Evolutionary conservation across 2,113 vertebrate genomes (phyloP).

Genomic region (Hippocampus abdominalis): DNA sequence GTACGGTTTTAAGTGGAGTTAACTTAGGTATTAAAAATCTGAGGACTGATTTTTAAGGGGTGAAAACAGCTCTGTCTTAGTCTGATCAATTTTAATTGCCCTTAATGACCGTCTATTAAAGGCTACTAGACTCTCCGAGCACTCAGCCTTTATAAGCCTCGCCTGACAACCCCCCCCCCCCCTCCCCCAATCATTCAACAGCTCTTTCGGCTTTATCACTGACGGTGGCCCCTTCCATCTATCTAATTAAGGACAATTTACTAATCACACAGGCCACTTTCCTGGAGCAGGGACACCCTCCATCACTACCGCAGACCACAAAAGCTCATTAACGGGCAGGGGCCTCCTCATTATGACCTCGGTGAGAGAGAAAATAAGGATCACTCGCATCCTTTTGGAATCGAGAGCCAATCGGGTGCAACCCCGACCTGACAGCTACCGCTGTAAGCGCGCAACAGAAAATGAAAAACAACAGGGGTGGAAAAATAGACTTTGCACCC

Average conservation of each 20-base stretch:
- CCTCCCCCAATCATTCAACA: conserved; percentile 51
- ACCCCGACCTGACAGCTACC: conserved; percentile 25
- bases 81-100: conserved; percentile 57
- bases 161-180: conserved; percentile 32
- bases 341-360: conserved; percentile 25
- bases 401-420: conserved; percentile 36
- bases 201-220: conserved; percentile 75
- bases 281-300: conserved; percentile 60
- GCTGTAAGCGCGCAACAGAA: conserved; percentile 3
- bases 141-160: conserved; percentile 44
- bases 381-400: conserved; percentile 53
- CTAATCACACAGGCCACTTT: conserved; percentile 70
- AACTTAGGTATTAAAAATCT: neutral
- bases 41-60: neutral
- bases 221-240: conserved; percentile 76
- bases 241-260: conserved; percentile 82
- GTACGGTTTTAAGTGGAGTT: neutral
- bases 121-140: conserved; percentile 40
- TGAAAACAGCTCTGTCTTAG: conserved; percentile 36
- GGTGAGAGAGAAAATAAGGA: conserved; percentile 36
- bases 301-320: conserved; percentile 60
- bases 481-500: conserved; percentile 36
- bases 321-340: conserved; percentile 51
- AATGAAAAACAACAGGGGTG: conserved; percentile 15
- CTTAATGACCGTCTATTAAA: conserved; percentile 59